Conservation (phyloP, 2,797 vertebrate species). For the Pelobates cultripes region DNA sequence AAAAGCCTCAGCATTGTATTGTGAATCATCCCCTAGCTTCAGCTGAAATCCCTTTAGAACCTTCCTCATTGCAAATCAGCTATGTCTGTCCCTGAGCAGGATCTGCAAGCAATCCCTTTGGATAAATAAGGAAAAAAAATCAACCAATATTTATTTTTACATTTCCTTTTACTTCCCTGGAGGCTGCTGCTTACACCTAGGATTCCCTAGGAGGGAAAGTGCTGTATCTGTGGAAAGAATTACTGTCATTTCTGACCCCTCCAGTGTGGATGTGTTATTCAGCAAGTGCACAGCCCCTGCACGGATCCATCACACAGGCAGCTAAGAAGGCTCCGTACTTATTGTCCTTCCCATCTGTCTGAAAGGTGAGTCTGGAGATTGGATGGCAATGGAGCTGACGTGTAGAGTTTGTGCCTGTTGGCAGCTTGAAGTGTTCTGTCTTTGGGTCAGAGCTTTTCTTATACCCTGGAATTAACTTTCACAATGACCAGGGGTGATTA, state of each 20-base stretch:
- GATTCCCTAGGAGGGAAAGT: slow-evolving; percentile 15
- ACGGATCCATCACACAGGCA: neutral
- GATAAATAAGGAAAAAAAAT: slow-evolving; percentile 21
- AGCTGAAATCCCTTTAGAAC: neutral
- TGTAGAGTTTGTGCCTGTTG: neutral
- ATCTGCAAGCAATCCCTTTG: slow-evolving; percentile 9
- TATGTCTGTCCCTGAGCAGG: slow-evolving; percentile 24
- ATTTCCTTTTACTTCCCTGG: slow-evolving; percentile 7
- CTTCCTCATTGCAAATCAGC: slow-evolving; percentile 11
- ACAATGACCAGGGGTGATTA: slow-evolving; percentile 14
- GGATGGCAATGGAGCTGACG: neutral
- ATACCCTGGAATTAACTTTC: slow-evolving; percentile 38
- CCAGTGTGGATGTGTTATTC: slow-evolving; percentile 21
- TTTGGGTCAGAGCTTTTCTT: neutral
- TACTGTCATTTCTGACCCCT: neutral
- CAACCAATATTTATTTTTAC: neutral
- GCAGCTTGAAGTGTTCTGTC: neutral
- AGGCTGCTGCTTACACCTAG: slow-evolving; percentile 13
- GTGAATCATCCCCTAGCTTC: slow-evolving; percentile 14
- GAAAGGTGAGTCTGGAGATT: slow-evolving; percentile 47
- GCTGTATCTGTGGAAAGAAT: neutral
- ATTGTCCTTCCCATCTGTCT: neutral
- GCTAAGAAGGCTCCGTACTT: neutral
- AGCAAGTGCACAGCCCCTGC: slow-evolving; percentile 21
- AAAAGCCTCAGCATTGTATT: slow-evolving; percentile 13